Evolutionary conservation across 1,140 invertebrate species (phyloP), one percentile per base, ranked within the genome.

Genomic region (Matsumurasca onukii): DNA sequence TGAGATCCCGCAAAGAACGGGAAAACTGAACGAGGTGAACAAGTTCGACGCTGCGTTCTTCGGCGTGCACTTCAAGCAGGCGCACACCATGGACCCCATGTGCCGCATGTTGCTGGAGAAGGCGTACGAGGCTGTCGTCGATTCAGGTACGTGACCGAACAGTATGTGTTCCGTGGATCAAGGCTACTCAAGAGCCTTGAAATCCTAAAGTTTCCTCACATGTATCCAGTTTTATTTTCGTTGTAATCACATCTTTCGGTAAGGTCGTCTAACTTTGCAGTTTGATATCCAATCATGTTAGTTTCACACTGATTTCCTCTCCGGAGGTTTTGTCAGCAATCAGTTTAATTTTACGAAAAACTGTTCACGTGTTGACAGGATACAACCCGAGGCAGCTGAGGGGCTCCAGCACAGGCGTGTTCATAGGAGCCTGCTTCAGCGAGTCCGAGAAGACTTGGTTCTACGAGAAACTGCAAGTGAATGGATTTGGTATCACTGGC

Each of bases 1-100:
- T 1, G 88, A 90, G 78, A 87, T 89, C 27, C 89, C 89, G 0
- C 85, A 86, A 73, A 79, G 90, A 62, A 89, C 86, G 55, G 94
- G 94, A 27, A 94, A 93, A 78, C 80, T 97, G 49, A 88, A 88
- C 73, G 84, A 91, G 76, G 78, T 96, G 1, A 82, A 82, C 24
- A 93, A 93, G 78, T 96, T 94, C 70, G 93, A 95, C 78, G 86
- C 91, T 0, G 80, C 87, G 0, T 94, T 92, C 78, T 95, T 95
- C 78, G 91, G 86, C 52, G 87, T 94, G 0, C 89, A 92, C 73
- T 88, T 85, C 73, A 91, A 92, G 70, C 92, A 95, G 77, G 92
- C 92, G 0, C 85, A 94, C 69, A 85, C 84, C 12, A 92, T 95
- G 91, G 95, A 97, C 74, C 94, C 94, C 0, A 93, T 95, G 87